Conservation (phyloP, 2,888 invertebrate species). For the Diploptera punctata region DNA sequence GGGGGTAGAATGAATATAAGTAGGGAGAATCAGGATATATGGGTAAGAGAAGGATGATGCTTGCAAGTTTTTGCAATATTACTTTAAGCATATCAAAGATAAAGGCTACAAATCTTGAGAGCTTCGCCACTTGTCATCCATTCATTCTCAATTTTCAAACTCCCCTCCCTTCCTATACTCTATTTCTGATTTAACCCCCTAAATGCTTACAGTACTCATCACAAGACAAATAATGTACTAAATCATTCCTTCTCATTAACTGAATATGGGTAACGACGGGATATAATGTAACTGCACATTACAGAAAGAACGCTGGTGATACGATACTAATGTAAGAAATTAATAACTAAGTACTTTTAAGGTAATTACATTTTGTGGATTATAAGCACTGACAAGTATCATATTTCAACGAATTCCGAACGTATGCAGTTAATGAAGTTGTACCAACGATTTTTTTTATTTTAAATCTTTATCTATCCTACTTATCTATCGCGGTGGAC, state of each 20-base stretch:
- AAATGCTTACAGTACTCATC: neutral
- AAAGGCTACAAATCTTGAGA: constrained; percentile 13
- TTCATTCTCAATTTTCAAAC: neutral
- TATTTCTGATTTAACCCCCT: constrained; percentile 17
- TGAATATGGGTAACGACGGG: neutral
- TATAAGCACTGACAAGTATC: no score
- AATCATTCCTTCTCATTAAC: constrained; percentile 15
- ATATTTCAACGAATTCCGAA: no score
- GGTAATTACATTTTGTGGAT: no score
- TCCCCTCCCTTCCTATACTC: neutral
- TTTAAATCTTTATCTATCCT: no score
- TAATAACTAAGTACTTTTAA: no score
- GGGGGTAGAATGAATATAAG: constrained; percentile 3
- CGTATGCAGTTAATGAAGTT: no score
- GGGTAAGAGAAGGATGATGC: constrained; percentile 1
- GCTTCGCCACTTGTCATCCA: constrained; percentile 10
- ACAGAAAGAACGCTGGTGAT: no score
- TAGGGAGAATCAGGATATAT: constrained; percentile 2
- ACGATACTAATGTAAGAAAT: no score
- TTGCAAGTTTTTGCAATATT: neutral
- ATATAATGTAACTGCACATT: neutral
- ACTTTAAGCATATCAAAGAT: constrained; percentile 1
- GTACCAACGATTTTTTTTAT: no score
- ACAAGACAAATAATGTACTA: neutral
- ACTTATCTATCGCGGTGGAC: no score